Base-by-base conservation (phyloP, 2,888 invertebrate genomes). In the Biston betularia region DNA sequence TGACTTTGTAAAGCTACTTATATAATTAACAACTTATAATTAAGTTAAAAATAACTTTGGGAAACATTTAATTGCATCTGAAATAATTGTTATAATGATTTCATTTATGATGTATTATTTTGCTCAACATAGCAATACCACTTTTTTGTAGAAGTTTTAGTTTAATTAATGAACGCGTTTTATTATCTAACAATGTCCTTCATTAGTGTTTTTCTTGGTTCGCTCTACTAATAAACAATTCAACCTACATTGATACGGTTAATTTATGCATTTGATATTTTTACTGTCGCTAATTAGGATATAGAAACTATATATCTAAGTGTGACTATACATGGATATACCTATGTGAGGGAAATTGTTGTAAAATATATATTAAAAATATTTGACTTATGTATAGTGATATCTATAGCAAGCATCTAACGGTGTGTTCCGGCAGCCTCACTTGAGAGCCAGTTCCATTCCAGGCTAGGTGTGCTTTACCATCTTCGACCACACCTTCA, bases 231-330 rank as follows among this genome's bases (percentile, higher is more conserved):
- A 56, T 56, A 56, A 56, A 56, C 45, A 56, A 56, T 56, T 56
- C 56, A 45, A 56, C 56, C 56, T 46, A 56, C 56, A 56, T 54
- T 44, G 54, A 54, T 56, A 56, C 10, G 34, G 56, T 35, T 46
- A 56, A 45, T 56, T 45, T 56, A 56, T 56, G 45, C 45, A 35
- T 14, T 34, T 34, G 56, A 56, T 34, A 45, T 56, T 45, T 56
- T 45, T 56, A 34, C 34, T 33, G 45, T 14, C 34, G 14, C 14
- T 56, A 56, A 46, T 56, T 46, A 46, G 14, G 35, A 33, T 38
- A 38, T 38, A 38, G 9, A 38, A 8, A 24, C 24, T 24, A 24
- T 24, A 24, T 3, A n/a, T n/a, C n/a, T n/a, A n/a, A n/a, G n/a
- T n/a, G 24, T 24, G 1, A 24, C 24, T 24, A 24, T 24, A 24